phyloP scores from a whole-genome alignment of 2,113 vertebrate genomes.

The Electrona antarctica region DNA sequence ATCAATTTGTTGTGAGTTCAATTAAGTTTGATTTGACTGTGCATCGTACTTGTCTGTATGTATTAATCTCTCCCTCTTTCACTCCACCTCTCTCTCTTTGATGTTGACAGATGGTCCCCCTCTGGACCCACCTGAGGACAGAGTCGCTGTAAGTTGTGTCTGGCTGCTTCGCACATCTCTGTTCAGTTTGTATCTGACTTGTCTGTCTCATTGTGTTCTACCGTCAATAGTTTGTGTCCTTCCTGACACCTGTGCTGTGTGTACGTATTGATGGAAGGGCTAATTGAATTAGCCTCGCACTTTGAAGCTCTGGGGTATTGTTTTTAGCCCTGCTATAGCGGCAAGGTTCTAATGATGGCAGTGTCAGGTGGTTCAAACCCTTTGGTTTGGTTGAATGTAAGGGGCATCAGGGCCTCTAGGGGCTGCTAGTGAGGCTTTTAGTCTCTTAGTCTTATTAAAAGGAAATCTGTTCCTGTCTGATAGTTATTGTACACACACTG shows the following conservation, averaged over 20 bases:
- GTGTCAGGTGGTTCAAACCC: background rate
- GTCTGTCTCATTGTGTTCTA: slow-evolving; percentile 15
- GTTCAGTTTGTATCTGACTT: background rate
- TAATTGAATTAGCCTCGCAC: slow-evolving; percentile 24
- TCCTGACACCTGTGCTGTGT: background rate
- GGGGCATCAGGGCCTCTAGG: too few relatives aligned
- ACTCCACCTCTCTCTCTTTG: slow-evolving; percentile 18
- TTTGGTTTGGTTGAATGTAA: background rate
- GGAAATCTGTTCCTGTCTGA: too few relatives aligned
- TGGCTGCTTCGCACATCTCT: slow-evolving; percentile 10
- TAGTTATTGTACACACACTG: too few relatives aligned
- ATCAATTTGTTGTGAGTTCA: too few relatives aligned
- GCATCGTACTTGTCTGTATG: background rate
- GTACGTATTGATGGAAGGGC: background rate
- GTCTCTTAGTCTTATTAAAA: too few relatives aligned
- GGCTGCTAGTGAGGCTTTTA: too few relatives aligned
- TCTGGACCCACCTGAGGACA: slow-evolving; percentile 85
- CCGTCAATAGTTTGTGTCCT: slow-evolving; percentile 10
- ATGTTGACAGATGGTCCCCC: slow-evolving; percentile 81
- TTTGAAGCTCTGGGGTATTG: background rate
- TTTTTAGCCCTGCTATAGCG: too few relatives aligned
- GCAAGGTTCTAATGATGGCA: too few relatives aligned
- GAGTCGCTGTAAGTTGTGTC: slow-evolving; percentile 89
- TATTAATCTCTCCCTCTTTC: slow-evolving; percentile 11
- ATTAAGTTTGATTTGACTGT: too few relatives aligned